Evolutionary conservation across 2,797 vertebrate species (phyloP).

Genomic region (Orientallactaga sibirica): DNA sequence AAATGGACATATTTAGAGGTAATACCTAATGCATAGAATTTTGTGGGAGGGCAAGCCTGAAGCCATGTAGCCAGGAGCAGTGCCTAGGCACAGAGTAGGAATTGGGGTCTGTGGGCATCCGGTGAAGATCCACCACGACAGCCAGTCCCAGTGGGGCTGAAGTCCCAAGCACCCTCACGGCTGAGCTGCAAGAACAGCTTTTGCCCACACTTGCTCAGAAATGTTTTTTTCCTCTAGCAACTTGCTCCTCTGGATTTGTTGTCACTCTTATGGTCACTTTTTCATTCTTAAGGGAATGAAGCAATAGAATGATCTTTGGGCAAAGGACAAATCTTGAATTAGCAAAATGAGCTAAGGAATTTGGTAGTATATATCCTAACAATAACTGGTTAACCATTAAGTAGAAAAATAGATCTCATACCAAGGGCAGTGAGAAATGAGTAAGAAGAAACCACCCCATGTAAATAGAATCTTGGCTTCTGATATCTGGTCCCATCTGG

Average conservation of each 20-base stretch:
- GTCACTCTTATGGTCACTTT: not conserved
- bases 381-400: not conserved
- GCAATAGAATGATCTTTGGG: not conserved
- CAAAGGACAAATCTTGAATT: not conserved
- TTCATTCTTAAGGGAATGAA: not conserved
- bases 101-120: not conserved
- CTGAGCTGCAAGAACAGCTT: not conserved
- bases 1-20: not conserved
- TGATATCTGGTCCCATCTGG: rapidly evolving
- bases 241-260: not conserved
- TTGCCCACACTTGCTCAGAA: not conserved
- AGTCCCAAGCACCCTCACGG: not conserved
- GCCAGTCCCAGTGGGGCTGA: not conserved
- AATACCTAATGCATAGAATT: not conserved
- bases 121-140: not conserved
- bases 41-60: not conserved
- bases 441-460: not conserved
- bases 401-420: not conserved
- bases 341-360: not conserved
- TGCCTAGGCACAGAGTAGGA: rapidly evolving
- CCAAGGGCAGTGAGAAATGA: not conserved
- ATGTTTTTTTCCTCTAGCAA: not conserved
- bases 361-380: not conserved
- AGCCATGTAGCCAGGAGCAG: not conserved
- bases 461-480: not conserved